Conservation (phyloP, 2,113 vertebrate genomes). For the Calcarius ornatus region DNA sequence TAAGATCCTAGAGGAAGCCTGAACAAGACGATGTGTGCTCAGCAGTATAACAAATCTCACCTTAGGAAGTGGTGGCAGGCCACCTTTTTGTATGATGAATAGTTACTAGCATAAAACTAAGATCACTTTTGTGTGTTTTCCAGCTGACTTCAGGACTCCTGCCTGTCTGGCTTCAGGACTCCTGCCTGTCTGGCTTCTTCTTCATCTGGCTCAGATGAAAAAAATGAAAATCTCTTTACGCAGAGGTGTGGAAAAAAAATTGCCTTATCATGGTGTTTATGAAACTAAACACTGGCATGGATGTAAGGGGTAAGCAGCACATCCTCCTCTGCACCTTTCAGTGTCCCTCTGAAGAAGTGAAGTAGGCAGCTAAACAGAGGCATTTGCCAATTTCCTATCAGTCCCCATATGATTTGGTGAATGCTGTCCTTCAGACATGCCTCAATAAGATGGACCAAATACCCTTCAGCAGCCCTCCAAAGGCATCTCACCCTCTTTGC, state of each 20-base stretch:
- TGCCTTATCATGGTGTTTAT: background rate
- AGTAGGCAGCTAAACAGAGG: background rate
- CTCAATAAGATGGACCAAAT: background rate
- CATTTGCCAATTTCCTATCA: background rate
- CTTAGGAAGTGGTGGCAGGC: accelerated
- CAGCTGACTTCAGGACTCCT: background rate
- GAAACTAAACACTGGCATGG: background rate
- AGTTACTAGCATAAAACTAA: background rate
- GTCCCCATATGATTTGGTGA: background rate
- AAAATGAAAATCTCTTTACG: background rate
- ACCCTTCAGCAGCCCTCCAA: background rate
- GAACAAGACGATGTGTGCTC: accelerated
- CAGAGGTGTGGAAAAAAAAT: background rate
- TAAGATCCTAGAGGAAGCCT: background rate
- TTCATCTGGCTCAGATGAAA: background rate
- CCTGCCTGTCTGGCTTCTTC: background rate
- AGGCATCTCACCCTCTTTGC: background rate
- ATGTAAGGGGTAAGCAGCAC: background rate
- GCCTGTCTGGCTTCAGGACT: background rate
- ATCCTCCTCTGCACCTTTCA: background rate
- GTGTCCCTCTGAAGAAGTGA: background rate
- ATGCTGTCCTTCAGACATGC: background rate
- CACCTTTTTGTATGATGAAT: background rate
- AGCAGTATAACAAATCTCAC: background rate
- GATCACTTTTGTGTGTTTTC: background rate